These are phyloP conservation scores for Lagodon rhomboides DNA, from an alignment of 2,797 vertebrate genomes.

Conservation along the genomic window DNA sequence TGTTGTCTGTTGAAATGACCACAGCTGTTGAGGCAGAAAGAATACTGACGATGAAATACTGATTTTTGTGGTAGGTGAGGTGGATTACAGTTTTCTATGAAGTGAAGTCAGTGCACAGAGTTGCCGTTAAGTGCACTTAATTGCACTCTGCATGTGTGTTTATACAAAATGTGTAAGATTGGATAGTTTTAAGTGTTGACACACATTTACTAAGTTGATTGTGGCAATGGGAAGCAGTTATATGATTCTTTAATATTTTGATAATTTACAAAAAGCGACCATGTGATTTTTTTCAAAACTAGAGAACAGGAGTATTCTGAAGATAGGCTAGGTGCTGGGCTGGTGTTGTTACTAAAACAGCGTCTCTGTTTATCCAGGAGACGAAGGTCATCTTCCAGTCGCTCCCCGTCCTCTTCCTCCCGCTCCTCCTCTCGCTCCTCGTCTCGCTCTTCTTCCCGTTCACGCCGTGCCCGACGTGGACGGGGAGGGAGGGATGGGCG, in stretches of 20 bases:
- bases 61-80: slow-evolving; percentile 65
- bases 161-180: slow-evolving; percentile 21
- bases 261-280: background rate
- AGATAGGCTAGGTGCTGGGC: slow-evolving; percentile 56
- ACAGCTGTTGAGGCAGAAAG: slow-evolving; percentile 59
- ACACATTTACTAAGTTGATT: slow-evolving; percentile 6
- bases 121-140: background rate
- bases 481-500: slow-evolving; percentile 84
- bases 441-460: slow-evolving; percentile 88
- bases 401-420: slow-evolving; percentile 87
- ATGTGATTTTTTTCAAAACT: background rate
- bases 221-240: background rate
- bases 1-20: slow-evolving; percentile 66
- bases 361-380: slow-evolving; percentile 82
- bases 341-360: slow-evolving; percentile 54
- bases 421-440: slow-evolving; percentile 85
- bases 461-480: slow-evolving; percentile 85
- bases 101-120: slow-evolving; percentile 13
- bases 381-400: slow-evolving; percentile 88
- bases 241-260: background rate
- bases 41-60: slow-evolving; percentile 46
- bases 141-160: slow-evolving; percentile 47
- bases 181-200: slow-evolving; percentile 11
- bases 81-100: slow-evolving; percentile 35
- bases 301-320: slow-evolving; percentile 26